Evolutionary conservation across 2,797 vertebrate genomes (phyloP), one percentile per base, ranked within the genome.

Genomic region (Okamejei kenojei): DNA sequence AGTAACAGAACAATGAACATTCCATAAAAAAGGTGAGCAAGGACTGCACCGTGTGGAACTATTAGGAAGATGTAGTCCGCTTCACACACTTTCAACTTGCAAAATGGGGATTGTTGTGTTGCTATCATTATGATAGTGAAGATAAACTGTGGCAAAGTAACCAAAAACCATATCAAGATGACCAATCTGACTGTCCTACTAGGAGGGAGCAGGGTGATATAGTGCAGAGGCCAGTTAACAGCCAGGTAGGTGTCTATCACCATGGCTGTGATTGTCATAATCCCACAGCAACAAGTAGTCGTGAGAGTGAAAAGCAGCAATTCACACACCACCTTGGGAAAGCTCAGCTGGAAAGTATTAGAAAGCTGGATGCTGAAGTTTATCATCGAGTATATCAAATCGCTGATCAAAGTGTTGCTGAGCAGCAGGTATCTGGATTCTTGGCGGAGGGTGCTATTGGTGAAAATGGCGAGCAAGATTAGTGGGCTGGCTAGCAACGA

Each of bases 291-390:
- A 32, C 84, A 68, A 11, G 84, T 10, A 4, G 84, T 32, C 63
- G 84, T 35, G 21, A 68, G 32, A 35, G 63, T 68, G 35, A 88
- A 88, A 88, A 88, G 84, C 84, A 88, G 1, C 84, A 88, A 68
- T 35, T 88, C 61, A 68, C 84, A 88, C n/a, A 88, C 61, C 63
- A 88, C 32, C 63, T 68, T 88, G 61, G 84, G 63, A 32, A 6
- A 21, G n/a, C n/a, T 68, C n/a, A 88, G 84, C n/a, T 65, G 84
- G 84, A 32, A 68, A 88, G 65, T 8, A 32, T 88, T 88, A 35
- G n/a, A 68, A 65, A 88, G 84, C 84, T 88, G 84, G 84, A 88
- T 35, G 84, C 84, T 65, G 63, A 88, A 88, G n/a, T 88, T 88
- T 68, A 68, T 19, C 84, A 68, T 61, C n/a, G 32, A 68, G 17